These are phyloP conservation scores for Myotis brandtii DNA, from an alignment of 2,113 vertebrate species.

Conservation along the genomic window DNA sequence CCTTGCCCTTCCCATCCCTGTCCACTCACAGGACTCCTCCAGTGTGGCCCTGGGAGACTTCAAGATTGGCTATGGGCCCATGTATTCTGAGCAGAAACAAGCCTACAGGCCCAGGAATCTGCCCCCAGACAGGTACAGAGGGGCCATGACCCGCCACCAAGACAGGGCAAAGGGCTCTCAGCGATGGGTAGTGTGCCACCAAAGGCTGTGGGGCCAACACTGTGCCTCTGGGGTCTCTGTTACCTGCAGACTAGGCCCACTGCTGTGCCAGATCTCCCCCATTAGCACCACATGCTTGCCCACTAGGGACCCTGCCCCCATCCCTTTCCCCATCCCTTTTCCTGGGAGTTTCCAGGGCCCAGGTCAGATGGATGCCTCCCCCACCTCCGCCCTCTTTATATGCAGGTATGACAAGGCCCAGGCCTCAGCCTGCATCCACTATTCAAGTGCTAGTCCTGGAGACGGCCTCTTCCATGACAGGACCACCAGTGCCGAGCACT, in stretches of 20 bases:
- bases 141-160: too few species aligned
- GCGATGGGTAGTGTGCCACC: fast-evolving
- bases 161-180: background rate
- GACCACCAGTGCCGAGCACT: slow-evolving; percentile 23
- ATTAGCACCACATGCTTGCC: background rate
- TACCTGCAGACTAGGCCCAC: background rate
- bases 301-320: background rate
- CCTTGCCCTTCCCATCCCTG: background rate
- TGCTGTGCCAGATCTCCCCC: too few species aligned
- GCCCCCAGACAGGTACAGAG: slow-evolving; percentile 62
- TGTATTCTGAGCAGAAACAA: slow-evolving; percentile 53
- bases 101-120: background rate
- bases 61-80: background rate
- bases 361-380: too few species aligned
- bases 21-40: slow-evolving; percentile 51
- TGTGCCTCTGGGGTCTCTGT: background rate
- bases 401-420: slow-evolving; percentile 72
- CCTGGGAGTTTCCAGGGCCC: background rate
- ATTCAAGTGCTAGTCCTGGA: background rate
- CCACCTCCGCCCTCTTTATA: background rate
- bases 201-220: background rate
- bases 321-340: background rate
- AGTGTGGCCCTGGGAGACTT: slow-evolving; percentile 48
- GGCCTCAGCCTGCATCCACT: background rate
- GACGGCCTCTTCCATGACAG: background rate